A percentile compares a stretch with the other conserved stretches of the same genome.
Evolutionary conservation across 2,797 vertebrate species (phyloP).

Genomic region (Distichodus sexfasciatus): DNA sequence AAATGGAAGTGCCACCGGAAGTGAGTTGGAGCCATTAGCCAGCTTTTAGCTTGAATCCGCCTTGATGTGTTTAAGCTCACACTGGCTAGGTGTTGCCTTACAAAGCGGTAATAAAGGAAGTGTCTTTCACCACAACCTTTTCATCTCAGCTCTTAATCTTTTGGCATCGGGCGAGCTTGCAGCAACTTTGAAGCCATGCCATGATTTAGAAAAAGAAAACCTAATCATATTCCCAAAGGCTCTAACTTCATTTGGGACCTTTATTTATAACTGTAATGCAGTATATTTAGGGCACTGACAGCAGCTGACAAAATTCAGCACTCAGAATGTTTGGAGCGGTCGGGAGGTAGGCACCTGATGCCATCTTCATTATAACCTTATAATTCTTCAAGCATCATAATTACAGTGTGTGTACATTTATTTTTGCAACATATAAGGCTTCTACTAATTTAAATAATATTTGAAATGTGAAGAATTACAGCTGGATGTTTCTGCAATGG

Average conservation of each 20-base stretch:
- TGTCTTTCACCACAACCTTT: constrained; percentile 18
- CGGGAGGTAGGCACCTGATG: no score
- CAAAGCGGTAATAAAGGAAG: constrained; percentile 6
- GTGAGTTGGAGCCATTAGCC: no score
- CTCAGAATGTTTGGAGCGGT: not conserved
- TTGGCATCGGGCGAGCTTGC: constrained; percentile 22
- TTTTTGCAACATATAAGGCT: constrained; percentile 1
- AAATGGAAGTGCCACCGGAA: no score
- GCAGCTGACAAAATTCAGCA: constrained; percentile 5
- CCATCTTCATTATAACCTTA: no score
- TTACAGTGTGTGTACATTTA: no score
- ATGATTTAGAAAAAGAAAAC: constrained; percentile 33
- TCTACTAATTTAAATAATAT: no score
- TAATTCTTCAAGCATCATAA: no score
- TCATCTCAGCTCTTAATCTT: constrained; percentile 44
- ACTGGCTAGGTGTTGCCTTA: not conserved
- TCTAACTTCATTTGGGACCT: constrained; percentile 14
- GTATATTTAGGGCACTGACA: constrained; percentile 3
- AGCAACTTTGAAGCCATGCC: constrained; percentile 34
- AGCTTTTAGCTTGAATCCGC: no score
- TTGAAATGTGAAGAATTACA: constrained; percentile 20
- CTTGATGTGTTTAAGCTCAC: not conserved
- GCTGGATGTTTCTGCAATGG: constrained; percentile 26
- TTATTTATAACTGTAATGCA: constrained; percentile 36
- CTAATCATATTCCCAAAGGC: constrained; percentile 28